These are phyloP conservation scores for Sinohyriopsis cumingii DNA, from an alignment of 2,888 invertebrate species.

Conservation along the genomic window DNA sequence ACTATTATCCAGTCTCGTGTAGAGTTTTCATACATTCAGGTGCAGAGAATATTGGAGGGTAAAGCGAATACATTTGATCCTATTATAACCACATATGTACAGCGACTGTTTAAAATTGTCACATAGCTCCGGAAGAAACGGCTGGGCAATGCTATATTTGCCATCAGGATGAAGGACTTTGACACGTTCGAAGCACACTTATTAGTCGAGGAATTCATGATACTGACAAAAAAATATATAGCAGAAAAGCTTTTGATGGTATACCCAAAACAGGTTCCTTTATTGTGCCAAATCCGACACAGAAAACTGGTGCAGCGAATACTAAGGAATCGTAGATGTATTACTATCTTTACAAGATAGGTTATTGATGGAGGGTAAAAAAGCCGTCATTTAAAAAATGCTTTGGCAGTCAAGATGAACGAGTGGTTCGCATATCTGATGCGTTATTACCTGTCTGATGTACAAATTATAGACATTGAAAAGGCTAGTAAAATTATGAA, in stretches of 20 bases:
- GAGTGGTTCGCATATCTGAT: no score
- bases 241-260: conserved; percentile 15
- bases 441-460: no score
- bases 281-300: conserved; percentile 30
- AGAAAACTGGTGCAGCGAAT: conserved; percentile 21
- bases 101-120: conserved; percentile 21
- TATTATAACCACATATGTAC: conserved; percentile 12
- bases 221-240: conserved; percentile 30
- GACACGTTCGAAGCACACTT: conserved; percentile 24
- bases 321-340: conserved; percentile 15
- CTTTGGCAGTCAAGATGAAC: background rate
- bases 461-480: background rate
- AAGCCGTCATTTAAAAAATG: background rate
- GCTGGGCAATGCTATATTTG: conserved; percentile 20
- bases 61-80: background rate
- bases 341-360: conserved; percentile 29
- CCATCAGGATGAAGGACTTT: conserved; percentile 17
- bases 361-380: background rate
- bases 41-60: conserved; percentile 10
- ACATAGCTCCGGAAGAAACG: conserved; percentile 20
- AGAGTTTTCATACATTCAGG: conserved; percentile 17
- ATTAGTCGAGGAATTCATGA: conserved; percentile 42
- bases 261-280: conserved; percentile 17
- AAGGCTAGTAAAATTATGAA: background rate
- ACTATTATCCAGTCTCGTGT: conserved; percentile 12